Percentiles rank a stretch among this genome's conserved stretches.
These are phyloP conservation scores for Pogoniulus pusillus DNA, from an alignment of 2,797 vertebrate species.

Conservation along the genomic window DNA sequence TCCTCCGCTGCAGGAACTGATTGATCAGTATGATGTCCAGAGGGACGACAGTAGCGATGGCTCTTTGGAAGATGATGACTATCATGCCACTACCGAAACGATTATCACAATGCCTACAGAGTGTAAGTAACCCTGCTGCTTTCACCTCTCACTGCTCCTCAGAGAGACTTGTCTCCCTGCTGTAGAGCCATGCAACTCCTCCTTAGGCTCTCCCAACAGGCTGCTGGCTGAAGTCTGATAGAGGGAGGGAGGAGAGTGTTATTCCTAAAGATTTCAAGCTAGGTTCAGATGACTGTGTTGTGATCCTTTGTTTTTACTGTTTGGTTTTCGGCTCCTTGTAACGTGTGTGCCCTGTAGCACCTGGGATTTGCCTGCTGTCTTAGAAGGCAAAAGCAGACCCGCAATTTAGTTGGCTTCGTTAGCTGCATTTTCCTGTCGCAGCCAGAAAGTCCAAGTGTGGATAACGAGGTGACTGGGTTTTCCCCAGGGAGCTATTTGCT, in stretches of 20 bases:
- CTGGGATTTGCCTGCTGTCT: neutral
- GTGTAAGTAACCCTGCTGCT: conserved; percentile 84
- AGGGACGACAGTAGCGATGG: conserved; percentile 91
- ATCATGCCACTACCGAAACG: conserved; percentile 93
- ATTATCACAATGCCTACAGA: conserved; percentile 95
- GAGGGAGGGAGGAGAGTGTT: conserved; percentile 55
- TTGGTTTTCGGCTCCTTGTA: neutral
- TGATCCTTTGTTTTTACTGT: conserved; percentile 32
- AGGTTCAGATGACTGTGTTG: conserved; percentile 26
- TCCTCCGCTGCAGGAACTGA: conserved; percentile 94
- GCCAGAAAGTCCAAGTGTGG: neutral
- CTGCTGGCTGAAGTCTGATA: conserved; percentile 64
- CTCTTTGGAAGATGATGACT: conserved; percentile 92
- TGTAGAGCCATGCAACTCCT: conserved; percentile 72
- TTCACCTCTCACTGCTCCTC: conserved; percentile 47
- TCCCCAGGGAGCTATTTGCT: neutral
- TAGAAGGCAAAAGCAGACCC: conserved; percentile 29
- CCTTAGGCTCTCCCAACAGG: conserved; percentile 73
- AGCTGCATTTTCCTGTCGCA: neutral
- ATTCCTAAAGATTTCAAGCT: conserved; percentile 60
- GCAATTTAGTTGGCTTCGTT: neutral
- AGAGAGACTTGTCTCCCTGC: conserved; percentile 59
- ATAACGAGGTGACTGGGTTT: neutral
- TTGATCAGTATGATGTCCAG: conserved; percentile 97
- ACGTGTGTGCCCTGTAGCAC: neutral